Base-by-base conservation (phyloP, 2,797 vertebrate genomes). In the Sus cebifrons region DNA sequence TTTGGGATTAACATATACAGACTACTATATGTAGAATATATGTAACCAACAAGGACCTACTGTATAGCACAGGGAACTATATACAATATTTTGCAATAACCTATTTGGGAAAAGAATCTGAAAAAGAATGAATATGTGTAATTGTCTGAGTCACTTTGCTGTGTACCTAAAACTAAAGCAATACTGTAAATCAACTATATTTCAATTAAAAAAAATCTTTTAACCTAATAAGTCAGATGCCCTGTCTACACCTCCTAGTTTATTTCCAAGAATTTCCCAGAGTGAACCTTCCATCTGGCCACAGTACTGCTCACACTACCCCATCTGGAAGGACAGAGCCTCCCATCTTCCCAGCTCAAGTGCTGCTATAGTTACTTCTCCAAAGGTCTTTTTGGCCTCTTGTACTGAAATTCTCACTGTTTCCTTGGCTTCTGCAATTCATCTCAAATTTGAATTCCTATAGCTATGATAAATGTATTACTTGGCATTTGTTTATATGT, bases 221-320 rank as follows among this genome's bases (percentile, higher is more conserved):
- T 58, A 54, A 65, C 3, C 27, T 18, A 16, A 11, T 36, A 36
- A 58, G 18, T 60, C 27, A 15, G 1, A 58, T 49, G 25, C 0
- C 16, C 73, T 71, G 5, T 40, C 65, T 90, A 11, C 20, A 29
- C 70, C 64, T 44, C 56, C 36, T 23, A 49, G 52, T 36, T 87
- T 40, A 11, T 68, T n/a, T 54, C 29, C 32, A 36, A 49, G 27
- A 74, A 36, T 67, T 52, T 75, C 32, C 52, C 52, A 8, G 5
- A 6, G 29, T 20, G 12, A 49, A 29, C 0, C 18, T 64, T 52
- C 18, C n/a, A 20, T 20, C 8, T 5, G 20, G 16, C 9, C 7
- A 2, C 10, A 23, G 25, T 0, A 1, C 4, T 17, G 5, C n/a
- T 75, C 18, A 15, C 3, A 36, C 17, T 20, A 18, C 25, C 16